Percentiles rank a stretch among this genome's conserved stretches.
Evolutionary conservation across 2,113 vertebrate genomes (phyloP).

Genomic region (Perognathus longimembris): DNA sequence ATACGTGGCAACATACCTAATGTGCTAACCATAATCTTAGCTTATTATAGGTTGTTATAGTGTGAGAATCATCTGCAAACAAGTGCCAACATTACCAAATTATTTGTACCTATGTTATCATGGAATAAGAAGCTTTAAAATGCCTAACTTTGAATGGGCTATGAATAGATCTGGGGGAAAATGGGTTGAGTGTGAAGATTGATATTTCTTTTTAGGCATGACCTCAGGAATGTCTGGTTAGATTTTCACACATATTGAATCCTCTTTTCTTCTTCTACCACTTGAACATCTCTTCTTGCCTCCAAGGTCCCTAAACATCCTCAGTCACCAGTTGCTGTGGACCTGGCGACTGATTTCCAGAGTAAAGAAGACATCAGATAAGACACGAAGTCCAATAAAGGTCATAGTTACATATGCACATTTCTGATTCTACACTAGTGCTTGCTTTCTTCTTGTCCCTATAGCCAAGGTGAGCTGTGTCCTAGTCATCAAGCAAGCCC

Average conservation of each 20-base stretch:
- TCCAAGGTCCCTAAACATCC: not conserved
- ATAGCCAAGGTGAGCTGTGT: not conserved
- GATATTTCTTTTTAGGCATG: not conserved
- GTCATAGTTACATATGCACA: not conserved
- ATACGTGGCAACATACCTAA: not conserved
- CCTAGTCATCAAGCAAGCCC: not conserved
- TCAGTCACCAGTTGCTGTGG: not conserved
- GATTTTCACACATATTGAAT: not conserved
- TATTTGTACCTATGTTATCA: not conserved
- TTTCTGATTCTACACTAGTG: not conserved
- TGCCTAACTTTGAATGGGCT: not conserved
- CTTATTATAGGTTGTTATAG: not conserved
- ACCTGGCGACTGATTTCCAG: not conserved
- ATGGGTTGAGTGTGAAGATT: not conserved
- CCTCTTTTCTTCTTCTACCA: not conserved
- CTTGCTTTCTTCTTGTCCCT: not conserved
- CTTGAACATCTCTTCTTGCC: not conserved
- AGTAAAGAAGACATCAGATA: not conserved
- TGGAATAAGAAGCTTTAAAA: not conserved
- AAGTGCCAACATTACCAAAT: not conserved
- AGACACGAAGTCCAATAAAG: no score
- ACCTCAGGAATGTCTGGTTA: not conserved
- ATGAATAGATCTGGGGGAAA: not conserved
- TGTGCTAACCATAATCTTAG: not conserved
- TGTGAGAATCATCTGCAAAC: not conserved